Evolutionary conservation across 2,797 vertebrate species (phyloP).

Genomic region (Eulemur albifrons): DNA sequence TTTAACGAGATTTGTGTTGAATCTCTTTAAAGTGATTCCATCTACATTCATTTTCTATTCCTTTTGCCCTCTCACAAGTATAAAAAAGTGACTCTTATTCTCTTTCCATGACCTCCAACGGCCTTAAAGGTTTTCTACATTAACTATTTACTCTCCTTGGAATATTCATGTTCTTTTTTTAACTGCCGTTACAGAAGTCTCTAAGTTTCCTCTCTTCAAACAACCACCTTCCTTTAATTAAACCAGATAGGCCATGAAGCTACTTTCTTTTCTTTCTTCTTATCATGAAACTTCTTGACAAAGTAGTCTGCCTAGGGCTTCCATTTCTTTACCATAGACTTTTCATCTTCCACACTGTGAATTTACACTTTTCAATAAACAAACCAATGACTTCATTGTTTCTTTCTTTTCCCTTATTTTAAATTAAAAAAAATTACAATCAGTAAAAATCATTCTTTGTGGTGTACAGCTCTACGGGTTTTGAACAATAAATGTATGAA

Average conservation of each 20-base stretch:
- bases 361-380: neutral
- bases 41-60: neutral
- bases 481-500: neutral
- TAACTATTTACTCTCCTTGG: conserved; percentile 22
- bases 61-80: neutral
- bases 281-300: neutral
- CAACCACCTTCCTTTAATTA: neutral
- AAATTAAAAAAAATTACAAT: neutral
- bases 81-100: neutral
- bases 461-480: neutral
- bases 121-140: neutral
- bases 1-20: neutral
- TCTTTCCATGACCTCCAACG: neutral
- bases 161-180: conserved; percentile 38
- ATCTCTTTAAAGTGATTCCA: neutral
- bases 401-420: neutral
- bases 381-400: neutral
- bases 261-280: neutral
- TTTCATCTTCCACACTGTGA: neutral
- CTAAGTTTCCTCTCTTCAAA: neutral
- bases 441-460: neutral
- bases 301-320: neutral
- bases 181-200: neutral
- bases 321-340: neutral
- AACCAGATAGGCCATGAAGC: neutral